Conservation (phyloP, 92 coral and sea anemone species). For the Plumapathes pennacea region DNA sequence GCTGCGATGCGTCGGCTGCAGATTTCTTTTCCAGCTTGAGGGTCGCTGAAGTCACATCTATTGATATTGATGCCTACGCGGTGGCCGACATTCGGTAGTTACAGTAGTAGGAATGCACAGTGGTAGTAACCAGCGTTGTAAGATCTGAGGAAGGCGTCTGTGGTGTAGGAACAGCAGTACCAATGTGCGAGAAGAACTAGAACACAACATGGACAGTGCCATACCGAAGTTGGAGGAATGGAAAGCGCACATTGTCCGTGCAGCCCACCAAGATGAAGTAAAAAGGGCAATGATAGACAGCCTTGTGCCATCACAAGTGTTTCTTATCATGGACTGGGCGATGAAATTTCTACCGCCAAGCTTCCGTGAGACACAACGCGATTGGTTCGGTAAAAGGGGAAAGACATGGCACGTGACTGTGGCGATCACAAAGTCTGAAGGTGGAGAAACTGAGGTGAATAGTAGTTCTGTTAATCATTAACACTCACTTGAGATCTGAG, state of each 20-base stretch:
- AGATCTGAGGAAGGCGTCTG: conserved; percentile 19
- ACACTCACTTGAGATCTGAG: too few relatives aligned
- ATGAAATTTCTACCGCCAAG: too few relatives aligned
- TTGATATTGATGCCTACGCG: conserved; percentile 25
- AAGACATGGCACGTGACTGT: conserved; percentile 3
- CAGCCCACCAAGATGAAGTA: not conserved
- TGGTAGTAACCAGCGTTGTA: conserved; percentile 40
- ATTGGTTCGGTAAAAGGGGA: not conserved
- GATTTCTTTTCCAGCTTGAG: conserved; percentile 48
- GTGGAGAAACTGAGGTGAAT: not conserved
- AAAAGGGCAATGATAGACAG: too few relatives aligned
- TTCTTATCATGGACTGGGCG: not conserved
- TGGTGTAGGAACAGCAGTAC: too few relatives aligned
- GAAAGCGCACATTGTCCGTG: not conserved
- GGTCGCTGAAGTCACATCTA: conserved; percentile 50
- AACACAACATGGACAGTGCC: too few relatives aligned
- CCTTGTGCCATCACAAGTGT: not conserved
- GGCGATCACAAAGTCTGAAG: not conserved
- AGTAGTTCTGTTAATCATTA: too few relatives aligned
- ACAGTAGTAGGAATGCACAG: conserved; percentile 29
- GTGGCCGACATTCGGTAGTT: conserved; percentile 22
- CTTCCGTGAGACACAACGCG: not conserved
- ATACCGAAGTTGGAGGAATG: too few relatives aligned
- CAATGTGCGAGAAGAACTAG: too few relatives aligned
- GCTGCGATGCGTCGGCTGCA: conserved; percentile 55